Conservation (phyloP, 2,797 vertebrate genomes). For the Triplophysa bombifrons region DNA sequence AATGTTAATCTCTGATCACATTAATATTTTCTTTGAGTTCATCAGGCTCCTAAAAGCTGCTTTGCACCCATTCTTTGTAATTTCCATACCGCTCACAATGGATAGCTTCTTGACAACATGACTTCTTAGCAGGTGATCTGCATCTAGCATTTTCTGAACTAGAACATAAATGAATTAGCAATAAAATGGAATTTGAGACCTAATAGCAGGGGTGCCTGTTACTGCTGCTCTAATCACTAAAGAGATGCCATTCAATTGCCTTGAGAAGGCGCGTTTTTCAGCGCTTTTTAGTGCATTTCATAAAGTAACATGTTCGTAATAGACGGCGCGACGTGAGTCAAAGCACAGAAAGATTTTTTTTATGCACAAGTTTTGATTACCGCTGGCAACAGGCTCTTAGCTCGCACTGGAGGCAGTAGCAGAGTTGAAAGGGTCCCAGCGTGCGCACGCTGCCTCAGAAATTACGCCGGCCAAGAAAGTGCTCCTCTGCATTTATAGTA, state of each 20-base stretch:
- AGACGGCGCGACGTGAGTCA: slow-evolving; percentile 97
- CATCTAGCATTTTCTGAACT: slow-evolving; percentile 94
- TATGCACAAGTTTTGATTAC: slow-evolving; percentile 99
- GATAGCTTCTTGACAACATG: slow-evolving; percentile 94
- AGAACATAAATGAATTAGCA: slow-evolving; percentile 99
- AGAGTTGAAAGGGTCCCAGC: slow-evolving; percentile 96
- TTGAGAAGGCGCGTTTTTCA: slow-evolving; percentile 96
- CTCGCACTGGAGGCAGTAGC: slow-evolving; percentile 89
- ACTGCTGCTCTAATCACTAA: slow-evolving; percentile 98
- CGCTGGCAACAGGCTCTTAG: slow-evolving; percentile 98
- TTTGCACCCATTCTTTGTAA: slow-evolving; percentile 75
- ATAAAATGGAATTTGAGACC: slow-evolving; percentile 95
- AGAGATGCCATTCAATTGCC: slow-evolving; percentile 99
- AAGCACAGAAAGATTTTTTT: slow-evolving; percentile 89
- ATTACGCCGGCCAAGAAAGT: slow-evolving; percentile 90
- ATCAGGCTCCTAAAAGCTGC: slow-evolving; percentile 77
- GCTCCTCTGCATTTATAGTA: slow-evolving; percentile 85
- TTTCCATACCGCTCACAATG: slow-evolving; percentile 90
- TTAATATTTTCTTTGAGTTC: slow-evolving; percentile 70
- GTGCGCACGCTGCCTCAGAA: slow-evolving; percentile 97
- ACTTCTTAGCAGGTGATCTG: slow-evolving; percentile 96
- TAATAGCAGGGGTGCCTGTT: slow-evolving; percentile 97
- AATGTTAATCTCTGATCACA: slow-evolving; percentile 72
- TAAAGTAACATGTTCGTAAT: slow-evolving; percentile 99
- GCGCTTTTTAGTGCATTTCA: slow-evolving; percentile 92